Conservation (phyloP, 2,113 vertebrate genomes). For the Etia nguti region DNA sequence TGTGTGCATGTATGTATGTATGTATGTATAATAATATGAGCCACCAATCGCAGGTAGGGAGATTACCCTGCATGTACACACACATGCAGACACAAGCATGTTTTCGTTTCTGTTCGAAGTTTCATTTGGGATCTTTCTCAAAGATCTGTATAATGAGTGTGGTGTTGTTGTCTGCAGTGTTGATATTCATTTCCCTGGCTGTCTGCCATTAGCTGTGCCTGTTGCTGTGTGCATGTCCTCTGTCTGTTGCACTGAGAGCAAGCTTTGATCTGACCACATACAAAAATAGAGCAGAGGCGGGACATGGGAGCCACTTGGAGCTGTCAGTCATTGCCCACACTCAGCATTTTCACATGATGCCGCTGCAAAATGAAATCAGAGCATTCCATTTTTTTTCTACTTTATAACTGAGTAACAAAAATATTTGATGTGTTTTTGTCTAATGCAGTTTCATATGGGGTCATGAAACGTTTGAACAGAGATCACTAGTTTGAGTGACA, state of each 20-base stretch:
- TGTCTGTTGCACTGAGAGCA: constrained; percentile 10
- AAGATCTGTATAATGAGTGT: neutral
- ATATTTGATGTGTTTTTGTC: neutral
- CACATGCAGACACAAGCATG: neutral
- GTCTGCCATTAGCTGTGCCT: neutral
- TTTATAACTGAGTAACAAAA: neutral
- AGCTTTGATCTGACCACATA: constrained; percentile 37
- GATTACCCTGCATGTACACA: neutral
- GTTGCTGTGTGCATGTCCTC: neutral
- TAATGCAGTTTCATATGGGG: neutral
- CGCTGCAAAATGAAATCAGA: rapidly evolving
- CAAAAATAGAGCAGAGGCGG: constrained; percentile 46
- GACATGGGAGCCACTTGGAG: constrained; percentile 45
- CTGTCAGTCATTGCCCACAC: constrained; percentile 42
- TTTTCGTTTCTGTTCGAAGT: neutral
- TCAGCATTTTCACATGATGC: neutral
- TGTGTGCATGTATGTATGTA: neutral
- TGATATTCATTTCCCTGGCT: neutral
- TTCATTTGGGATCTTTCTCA: neutral
- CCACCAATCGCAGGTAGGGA: neutral
- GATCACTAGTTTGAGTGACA: neutral
- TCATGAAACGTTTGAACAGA: neutral
- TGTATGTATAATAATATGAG: neutral
- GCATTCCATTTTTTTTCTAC: neutral
- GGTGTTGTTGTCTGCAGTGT: neutral